A percentile compares a stretch with the other conserved stretches of the same genome.
These are phyloP conservation scores for Pangasius larnaudii DNA, from an alignment of 2,797 vertebrate species.

Conservation along the genomic window DNA sequence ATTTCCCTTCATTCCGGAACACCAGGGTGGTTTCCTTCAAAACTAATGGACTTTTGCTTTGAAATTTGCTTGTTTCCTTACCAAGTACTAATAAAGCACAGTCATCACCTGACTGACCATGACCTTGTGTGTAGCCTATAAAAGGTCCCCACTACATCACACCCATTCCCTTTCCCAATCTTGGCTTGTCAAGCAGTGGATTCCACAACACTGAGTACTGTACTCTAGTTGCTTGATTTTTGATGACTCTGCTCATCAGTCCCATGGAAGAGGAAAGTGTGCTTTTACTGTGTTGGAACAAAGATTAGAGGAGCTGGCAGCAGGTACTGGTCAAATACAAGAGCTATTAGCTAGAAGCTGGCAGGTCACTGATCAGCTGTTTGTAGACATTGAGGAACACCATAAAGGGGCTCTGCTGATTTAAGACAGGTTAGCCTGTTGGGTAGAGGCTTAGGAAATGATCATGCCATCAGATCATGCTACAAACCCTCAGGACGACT, in stretches of 20 bases:
- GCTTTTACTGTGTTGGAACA: background rate
- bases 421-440: background rate
- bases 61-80: background rate
- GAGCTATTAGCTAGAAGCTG: background rate
- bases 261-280: background rate
- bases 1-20: background rate
- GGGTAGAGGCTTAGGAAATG: background rate
- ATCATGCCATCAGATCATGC: background rate
- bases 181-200: background rate
- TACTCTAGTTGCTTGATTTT: background rate
- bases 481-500: background rate
- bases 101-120: background rate
- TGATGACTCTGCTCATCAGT: background rate
- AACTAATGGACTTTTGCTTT: background rate
- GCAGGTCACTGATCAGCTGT: background rate
- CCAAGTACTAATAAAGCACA: background rate
- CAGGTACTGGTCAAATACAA: background rate
- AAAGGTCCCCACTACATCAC: background rate
- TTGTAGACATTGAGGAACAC: background rate
- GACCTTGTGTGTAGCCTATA: background rate
- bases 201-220: background rate
- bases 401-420: background rate
- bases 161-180: background rate
- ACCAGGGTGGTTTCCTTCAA: background rate
- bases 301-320: slow-evolving; percentile 3